Base-by-base conservation (phyloP, 2,888 invertebrate genomes). In the Cantharis nigra region DNA sequence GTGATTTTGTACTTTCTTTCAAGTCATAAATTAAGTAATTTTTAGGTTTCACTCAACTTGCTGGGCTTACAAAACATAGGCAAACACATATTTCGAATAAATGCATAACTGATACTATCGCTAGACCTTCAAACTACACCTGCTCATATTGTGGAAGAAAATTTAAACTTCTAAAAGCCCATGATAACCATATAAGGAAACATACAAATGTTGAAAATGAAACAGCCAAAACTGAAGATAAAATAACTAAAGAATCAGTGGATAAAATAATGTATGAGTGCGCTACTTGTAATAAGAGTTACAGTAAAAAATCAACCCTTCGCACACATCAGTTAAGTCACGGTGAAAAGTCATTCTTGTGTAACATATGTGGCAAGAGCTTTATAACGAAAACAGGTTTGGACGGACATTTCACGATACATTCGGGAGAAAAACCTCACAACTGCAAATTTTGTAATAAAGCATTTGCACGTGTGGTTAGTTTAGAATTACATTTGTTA, bases 1-100 rank as follows among this genome's bases (percentile, higher is more conserved):
- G 9, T 28, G 10, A 28, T 10, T 28, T 28, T 14, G 9, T 49
- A 3, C 7, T 64, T 28, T n/a, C 26, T 13, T 26, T 7, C 13
- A 49, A 49, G 7, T n/a, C 9, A 13, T 49, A 49, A 49, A n/a
- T 1, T 7, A n/a, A 11, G n/a, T 13, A 10, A 23, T 67, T 67
- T 67, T 20, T 23, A 79, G 79, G 79, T 72, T 80, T 80, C 33
- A 80, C 79, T 72, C 80, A 79, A 72, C 69, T 76, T n/a, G 75
- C 75, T 4, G 77, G 78, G 10, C 71, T 80, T 10, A 74, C 72
- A 70, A 84, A 87, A 65, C 88, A 88, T 78, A 81, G 84, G 67
- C 83, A 86, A 71, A 87, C 87, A 1, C 88, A 88, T 72, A 86
- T 85, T 70, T 65, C 67, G 63, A 64, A 26, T 20, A 65, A 72